These are phyloP conservation scores for Isichthys henryi DNA, from an alignment of 2,113 vertebrate species.

Conservation along the genomic window DNA sequence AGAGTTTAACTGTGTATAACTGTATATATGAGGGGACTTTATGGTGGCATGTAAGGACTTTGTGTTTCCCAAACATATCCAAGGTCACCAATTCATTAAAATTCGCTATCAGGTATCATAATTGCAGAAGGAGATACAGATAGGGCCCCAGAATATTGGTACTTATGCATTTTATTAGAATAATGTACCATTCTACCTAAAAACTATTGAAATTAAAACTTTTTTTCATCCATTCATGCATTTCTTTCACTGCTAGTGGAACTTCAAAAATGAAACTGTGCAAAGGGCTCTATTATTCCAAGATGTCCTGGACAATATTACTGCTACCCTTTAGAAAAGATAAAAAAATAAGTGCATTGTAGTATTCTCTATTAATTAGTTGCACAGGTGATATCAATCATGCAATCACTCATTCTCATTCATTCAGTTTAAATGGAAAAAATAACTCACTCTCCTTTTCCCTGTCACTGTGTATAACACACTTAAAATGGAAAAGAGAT, in stretches of 20 bases:
- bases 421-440: neutral
- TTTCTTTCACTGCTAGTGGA: neutral
- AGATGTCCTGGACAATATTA: neutral
- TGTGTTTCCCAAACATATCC: neutral
- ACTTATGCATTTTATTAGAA: neutral
- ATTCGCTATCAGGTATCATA: neutral
- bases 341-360: neutral
- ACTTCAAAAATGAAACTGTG: neutral
- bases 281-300: neutral
- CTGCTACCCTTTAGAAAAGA: neutral
- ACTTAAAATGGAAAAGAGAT: neutral
- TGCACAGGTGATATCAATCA: neutral
- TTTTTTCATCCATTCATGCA: neutral
- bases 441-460: neutral
- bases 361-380: neutral
- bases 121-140: neutral
- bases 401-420: neutral
- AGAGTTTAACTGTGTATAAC: too few relatives aligned
- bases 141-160: neutral
- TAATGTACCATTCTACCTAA: neutral
- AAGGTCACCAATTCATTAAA: neutral
- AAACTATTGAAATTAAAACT: neutral
- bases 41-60: neutral
- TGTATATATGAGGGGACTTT: too few relatives aligned
- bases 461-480: neutral